Conservation (phyloP, 2,113 vertebrate species). For the Platysteira castanea region DNA sequence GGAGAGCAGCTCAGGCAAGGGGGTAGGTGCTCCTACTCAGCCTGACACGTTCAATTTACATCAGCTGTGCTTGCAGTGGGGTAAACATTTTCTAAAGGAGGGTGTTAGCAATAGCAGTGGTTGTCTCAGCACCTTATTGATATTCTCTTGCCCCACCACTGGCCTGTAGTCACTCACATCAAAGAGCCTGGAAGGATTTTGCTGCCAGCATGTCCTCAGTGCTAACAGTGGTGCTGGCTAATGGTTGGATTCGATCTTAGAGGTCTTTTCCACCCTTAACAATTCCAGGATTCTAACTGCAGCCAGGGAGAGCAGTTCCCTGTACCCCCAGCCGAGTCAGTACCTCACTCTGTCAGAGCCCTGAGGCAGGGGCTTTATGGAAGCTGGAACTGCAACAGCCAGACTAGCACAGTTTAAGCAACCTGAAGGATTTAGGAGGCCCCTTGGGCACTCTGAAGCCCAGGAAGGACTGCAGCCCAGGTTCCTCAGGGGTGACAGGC, state of each 20-base stretch:
- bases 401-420: neutral
- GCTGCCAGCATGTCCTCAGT: rapidly evolving
- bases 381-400: neutral
- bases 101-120: neutral
- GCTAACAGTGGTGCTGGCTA: neutral
- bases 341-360: neutral
- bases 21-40: slow-evolving; percentile 6
- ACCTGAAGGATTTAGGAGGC: neutral
- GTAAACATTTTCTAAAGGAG: slow-evolving; percentile 17
- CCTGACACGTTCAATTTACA: slow-evolving; percentile 36
- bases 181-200: neutral
- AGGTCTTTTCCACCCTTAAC: neutral
- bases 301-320: neutral
- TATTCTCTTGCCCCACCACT: neutral
- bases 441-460: neutral
- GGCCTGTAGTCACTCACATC: neutral
- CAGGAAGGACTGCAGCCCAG: neutral
- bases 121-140: neutral
- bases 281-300: neutral
- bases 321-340: neutral
- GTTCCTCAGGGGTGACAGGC: neutral
- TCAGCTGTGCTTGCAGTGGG: neutral
- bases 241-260: neutral
- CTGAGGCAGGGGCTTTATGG: neutral
- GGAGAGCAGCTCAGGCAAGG: neutral